These are phyloP conservation scores for Blastobasis adustella DNA, from an alignment of 2,888 invertebrate genomes.

Conservation along the genomic window DNA sequence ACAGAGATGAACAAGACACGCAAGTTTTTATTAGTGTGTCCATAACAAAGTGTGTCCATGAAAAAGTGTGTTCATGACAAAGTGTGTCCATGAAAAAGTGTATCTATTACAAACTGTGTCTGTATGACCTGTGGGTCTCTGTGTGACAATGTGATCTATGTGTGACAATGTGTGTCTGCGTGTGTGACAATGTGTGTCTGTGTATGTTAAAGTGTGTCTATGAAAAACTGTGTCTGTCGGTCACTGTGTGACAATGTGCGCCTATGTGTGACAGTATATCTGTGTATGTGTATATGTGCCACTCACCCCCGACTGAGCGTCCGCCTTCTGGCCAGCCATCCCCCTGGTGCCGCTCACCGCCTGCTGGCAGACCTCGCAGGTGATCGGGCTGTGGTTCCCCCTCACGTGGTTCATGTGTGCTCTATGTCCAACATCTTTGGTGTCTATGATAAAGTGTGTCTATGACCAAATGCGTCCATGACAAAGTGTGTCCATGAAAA, in stretches of 20 bases:
- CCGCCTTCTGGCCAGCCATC: constrained; percentile 21
- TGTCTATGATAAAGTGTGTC: too few relatives aligned
- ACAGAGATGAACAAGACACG: too few relatives aligned
- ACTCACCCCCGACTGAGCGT: constrained; percentile 21
- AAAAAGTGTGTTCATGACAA: too few relatives aligned
- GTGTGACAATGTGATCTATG: background rate
- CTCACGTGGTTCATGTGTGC: constrained; percentile 10
- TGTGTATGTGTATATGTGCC: background rate
- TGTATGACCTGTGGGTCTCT: background rate
- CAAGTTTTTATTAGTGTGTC: too few relatives aligned
- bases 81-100: too few relatives aligned
- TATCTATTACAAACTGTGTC: background rate
- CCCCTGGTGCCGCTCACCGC: constrained; percentile 24
- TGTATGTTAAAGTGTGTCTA: background rate
- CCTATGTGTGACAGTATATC: background rate
- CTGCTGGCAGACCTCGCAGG: constrained; percentile 24
- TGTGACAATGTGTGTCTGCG: background rate
- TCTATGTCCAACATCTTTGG: too few relatives aligned
- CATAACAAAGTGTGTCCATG: too few relatives aligned
- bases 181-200: background rate
- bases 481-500: too few relatives aligned
- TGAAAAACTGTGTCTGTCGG: background rate
- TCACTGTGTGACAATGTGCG: background rate
- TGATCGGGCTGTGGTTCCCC: constrained; percentile 5
- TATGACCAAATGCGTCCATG: too few relatives aligned